Percentiles rank a stretch among this genome's conserved stretches.
These are phyloP conservation scores for Sarcophaga caerulescens DNA, from an alignment of 2,888 invertebrate species.

Conservation along the genomic window DNA sequence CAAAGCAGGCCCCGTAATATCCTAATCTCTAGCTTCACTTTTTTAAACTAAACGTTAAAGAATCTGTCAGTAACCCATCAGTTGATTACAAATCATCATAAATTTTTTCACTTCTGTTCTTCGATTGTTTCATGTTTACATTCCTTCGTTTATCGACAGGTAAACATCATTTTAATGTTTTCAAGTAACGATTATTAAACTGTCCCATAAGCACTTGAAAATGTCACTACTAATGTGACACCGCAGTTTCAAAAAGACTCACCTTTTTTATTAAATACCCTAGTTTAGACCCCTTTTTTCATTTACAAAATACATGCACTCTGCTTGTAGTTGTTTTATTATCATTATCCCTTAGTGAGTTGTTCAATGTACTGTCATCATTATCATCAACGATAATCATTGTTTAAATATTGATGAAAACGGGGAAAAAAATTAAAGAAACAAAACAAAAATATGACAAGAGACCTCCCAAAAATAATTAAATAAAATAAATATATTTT, in stretches of 20 bases:
- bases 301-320: slow-evolving; percentile 5
- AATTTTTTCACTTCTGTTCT: background rate
- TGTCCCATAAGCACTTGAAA: slow-evolving; percentile 60
- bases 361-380: background rate
- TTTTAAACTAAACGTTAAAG: too few relatives aligned
- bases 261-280: background rate
- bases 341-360: background rate
- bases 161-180: background rate
- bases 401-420: slow-evolving; percentile 44
- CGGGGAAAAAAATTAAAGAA: too few relatives aligned
- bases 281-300: background rate
- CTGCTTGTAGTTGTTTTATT: background rate
- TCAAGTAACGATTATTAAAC: slow-evolving; percentile 48
- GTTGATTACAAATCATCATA: background rate
- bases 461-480: slow-evolving; percentile 41
- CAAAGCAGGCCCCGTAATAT: too few relatives aligned
- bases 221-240: slow-evolving; percentile 27
- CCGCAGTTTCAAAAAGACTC: background rate
- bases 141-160: slow-evolving; percentile 1
- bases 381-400: slow-evolving; percentile 31
- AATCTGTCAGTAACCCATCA: too few relatives aligned
- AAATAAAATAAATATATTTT: background rate
- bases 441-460: background rate
- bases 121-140: background rate
- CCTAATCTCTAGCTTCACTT: too few relatives aligned